Conservation (phyloP, 2,113 vertebrate species). For the Lucifuga dentata region DNA sequence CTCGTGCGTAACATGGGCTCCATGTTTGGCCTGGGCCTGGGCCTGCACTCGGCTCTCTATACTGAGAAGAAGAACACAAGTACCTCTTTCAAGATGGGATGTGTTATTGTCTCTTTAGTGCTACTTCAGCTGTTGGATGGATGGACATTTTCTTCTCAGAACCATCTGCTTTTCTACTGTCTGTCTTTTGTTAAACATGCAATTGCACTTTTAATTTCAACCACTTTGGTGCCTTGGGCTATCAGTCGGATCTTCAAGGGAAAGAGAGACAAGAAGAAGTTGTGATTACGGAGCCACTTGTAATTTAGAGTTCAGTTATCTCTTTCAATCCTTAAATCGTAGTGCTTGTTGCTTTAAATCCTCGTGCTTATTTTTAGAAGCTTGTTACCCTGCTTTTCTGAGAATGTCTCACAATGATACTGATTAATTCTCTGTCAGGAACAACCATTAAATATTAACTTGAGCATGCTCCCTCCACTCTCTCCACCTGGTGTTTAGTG, state of each 20-base stretch:
- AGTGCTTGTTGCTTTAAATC: background rate
- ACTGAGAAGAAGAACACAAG: slow-evolving; percentile 79
- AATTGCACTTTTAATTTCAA: slow-evolving; percentile 84
- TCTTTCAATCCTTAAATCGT: background rate
- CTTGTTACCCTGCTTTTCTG: slow-evolving; percentile 7
- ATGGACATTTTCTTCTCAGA: slow-evolving; percentile 86
- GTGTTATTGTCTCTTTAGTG: slow-evolving; percentile 83
- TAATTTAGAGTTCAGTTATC: background rate
- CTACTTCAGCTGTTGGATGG: slow-evolving; percentile 92
- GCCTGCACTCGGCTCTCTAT: slow-evolving; percentile 91
- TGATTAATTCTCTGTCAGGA: slow-evolving; percentile 58
- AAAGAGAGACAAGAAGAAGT: slow-evolving; percentile 52
- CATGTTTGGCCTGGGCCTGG: slow-evolving; percentile 93
- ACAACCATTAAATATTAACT: slow-evolving; percentile 80
- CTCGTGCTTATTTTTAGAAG: background rate
- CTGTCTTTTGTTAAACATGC: slow-evolving; percentile 93
- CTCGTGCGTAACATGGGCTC: slow-evolving; percentile 95
- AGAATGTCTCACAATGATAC: slow-evolving; percentile 32
- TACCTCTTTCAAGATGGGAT: slow-evolving; percentile 79
- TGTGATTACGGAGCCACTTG: slow-evolving; percentile 34
- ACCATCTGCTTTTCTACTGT: slow-evolving; percentile 85
- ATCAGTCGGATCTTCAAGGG: slow-evolving; percentile 45
- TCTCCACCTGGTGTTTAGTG: slow-evolving; percentile 40
- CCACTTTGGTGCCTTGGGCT: slow-evolving; percentile 68
- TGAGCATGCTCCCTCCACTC: slow-evolving; percentile 64